phyloP scores from a whole-genome alignment of 92 coral and sea anemone species.

The Porites divaricata region DNA sequence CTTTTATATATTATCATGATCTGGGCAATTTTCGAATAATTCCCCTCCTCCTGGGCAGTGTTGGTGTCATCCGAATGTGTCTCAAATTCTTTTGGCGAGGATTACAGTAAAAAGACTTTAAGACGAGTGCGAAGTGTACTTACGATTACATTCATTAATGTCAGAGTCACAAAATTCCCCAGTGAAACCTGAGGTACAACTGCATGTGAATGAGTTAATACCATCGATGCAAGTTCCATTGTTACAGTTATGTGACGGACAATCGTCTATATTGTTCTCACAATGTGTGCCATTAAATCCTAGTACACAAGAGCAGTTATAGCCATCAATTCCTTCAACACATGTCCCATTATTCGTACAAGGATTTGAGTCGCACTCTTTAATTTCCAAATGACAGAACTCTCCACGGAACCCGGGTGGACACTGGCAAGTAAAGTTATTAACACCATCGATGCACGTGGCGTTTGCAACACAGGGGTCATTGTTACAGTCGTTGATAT shows the following conservation, averaged over 20 bases:
- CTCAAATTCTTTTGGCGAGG: too few relatives aligned
- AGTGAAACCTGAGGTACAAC: constrained; percentile 64
- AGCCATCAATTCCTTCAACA: constrained; percentile 48
- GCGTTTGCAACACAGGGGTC: constrained; percentile 73
- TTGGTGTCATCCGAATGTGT: too few relatives aligned
- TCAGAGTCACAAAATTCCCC: constrained; percentile 71
- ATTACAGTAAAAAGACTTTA: too few relatives aligned
- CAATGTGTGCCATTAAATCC: constrained; percentile 86
- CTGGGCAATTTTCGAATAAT: too few relatives aligned
- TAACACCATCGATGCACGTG: constrained; percentile 69
- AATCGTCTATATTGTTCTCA: constrained; percentile 80
- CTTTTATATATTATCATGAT: too few relatives aligned
- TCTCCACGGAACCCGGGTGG: constrained; percentile 71
- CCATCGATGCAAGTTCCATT: constrained; percentile 79
- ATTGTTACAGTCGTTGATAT: constrained; percentile 75
- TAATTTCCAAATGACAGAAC: constrained; percentile 68
- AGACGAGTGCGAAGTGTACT: constrained; percentile 8
- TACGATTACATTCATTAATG: constrained; percentile 71
- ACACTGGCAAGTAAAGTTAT: constrained; percentile 73
- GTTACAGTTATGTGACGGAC: constrained; percentile 74
- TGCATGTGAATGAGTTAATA: constrained; percentile 57
- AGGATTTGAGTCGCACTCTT: constrained; percentile 70
- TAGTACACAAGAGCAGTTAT: constrained; percentile 66
- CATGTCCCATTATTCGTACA: constrained; percentile 71
- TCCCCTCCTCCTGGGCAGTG: too few relatives aligned